A percentile compares a stretch with the other conserved stretches of the same genome.
These are phyloP conservation scores for Lomographa bimaculata DNA, from an alignment of 2,888 invertebrate genomes.

Conservation along the genomic window DNA sequence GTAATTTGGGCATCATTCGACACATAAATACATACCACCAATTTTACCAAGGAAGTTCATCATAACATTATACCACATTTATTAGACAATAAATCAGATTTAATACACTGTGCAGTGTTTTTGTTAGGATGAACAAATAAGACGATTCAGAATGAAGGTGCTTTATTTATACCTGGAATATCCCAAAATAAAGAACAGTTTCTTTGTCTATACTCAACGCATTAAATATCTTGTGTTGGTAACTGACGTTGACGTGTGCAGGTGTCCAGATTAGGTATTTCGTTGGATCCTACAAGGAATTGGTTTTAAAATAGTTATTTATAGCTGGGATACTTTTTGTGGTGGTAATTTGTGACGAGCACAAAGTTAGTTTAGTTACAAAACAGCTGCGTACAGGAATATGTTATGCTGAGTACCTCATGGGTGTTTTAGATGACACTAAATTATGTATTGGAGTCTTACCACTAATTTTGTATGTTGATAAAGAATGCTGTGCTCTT, in stretches of 20 bases:
- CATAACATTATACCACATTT: slow-evolving; percentile 1
- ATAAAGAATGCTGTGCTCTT: too few species aligned
- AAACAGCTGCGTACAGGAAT: too few species aligned
- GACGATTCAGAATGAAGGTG: slow-evolving; percentile 14
- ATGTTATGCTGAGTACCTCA: too few species aligned
- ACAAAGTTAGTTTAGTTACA: too few species aligned
- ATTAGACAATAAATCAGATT: slow-evolving; percentile 8
- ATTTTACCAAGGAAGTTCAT: slow-evolving; percentile 5
- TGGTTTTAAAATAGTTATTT: too few species aligned
- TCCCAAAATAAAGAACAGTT: slow-evolving; percentile 25
- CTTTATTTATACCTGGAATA: slow-evolving; percentile 29
- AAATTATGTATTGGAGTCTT: too few species aligned
- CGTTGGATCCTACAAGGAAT: slow-evolving; percentile 22
- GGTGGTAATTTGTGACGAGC: too few species aligned
- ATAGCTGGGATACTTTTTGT: too few species aligned
- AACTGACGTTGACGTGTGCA: slow-evolving; percentile 18
- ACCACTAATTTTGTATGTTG: too few species aligned
- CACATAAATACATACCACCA: too few species aligned
- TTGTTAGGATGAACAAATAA: slow-evolving; percentile 10
- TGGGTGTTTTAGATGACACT: too few species aligned
- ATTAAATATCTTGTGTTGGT: slow-evolving; percentile 12
- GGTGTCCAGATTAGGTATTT: slow-evolving; percentile 17
- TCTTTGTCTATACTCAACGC: slow-evolving; percentile 27
- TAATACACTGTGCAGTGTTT: slow-evolving; percentile 3
- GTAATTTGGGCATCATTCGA: too few species aligned